These are phyloP conservation scores for Mobula birostris DNA, from an alignment of 2,113 vertebrate species.

Conservation along the genomic window DNA sequence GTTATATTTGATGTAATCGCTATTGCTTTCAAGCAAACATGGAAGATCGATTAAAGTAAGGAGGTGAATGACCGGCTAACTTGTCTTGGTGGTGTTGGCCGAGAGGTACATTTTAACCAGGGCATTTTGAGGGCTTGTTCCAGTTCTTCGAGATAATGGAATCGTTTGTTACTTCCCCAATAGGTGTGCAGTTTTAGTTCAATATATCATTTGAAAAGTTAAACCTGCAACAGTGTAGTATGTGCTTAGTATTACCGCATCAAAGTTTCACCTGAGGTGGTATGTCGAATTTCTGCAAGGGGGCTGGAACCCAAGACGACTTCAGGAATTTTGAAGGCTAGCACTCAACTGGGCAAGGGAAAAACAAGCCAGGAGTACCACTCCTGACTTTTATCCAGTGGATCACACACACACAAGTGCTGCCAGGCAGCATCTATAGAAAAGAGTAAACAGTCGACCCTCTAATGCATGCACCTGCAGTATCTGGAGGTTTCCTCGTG, in stretches of 20 bases:
- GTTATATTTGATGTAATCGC: too few relatives aligned
- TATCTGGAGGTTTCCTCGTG: too few relatives aligned
- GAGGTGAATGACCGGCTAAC: not conserved
- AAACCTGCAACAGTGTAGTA: not conserved
- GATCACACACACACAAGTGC: too few relatives aligned
- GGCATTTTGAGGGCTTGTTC: not conserved
- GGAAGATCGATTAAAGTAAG: not conserved
- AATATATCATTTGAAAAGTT: not conserved
- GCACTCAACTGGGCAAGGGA: not conserved
- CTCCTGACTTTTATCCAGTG: not conserved
- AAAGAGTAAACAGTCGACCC: too few relatives aligned
- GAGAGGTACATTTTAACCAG: not conserved
- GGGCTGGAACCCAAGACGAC: not conserved
- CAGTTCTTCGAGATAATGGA: not conserved
- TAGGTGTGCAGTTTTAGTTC: not conserved
- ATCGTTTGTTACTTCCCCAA: not conserved
- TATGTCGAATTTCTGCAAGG: not conserved
- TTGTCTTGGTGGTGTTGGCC: not conserved
- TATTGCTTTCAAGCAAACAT: not conserved
- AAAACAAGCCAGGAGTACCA: not conserved
- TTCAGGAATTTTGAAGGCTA: not conserved
- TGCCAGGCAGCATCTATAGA: too few relatives aligned
- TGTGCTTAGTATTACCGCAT: not conserved
- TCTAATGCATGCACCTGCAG: too few relatives aligned
- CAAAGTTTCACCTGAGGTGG: not conserved